phyloP scores from a whole-genome alignment of 2,888 invertebrate genomes.

The Tethea ocularis region DNA sequence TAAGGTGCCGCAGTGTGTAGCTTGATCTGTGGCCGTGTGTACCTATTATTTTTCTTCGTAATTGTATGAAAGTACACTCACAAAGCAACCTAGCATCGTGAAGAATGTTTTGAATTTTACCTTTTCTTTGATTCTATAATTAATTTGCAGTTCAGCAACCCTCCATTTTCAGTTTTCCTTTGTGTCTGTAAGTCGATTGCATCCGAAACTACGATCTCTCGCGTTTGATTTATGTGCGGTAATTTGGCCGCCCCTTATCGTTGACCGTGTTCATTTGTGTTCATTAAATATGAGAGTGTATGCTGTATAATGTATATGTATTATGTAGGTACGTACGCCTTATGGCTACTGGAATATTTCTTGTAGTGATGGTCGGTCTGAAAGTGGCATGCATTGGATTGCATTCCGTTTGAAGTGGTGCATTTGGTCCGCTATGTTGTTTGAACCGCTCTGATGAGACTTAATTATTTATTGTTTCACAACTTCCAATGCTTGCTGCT shows the following conservation, averaged over 20 bases:
- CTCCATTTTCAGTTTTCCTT: constrained; percentile 31
- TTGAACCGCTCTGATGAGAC: constrained; percentile 49
- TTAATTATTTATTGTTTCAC: constrained; percentile 64
- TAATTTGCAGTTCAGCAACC: constrained; percentile 39
- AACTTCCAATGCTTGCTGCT: constrained; percentile 38
- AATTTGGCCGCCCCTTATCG: constrained; percentile 57
- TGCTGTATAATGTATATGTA: constrained; percentile 28
- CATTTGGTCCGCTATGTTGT: constrained; percentile 44
- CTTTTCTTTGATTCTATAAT: constrained; percentile 21
- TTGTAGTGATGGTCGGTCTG: constrained; percentile 33
- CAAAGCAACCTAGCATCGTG: constrained; percentile 7
- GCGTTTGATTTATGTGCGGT: constrained; percentile 50
- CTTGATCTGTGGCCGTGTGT: too few relatives aligned
- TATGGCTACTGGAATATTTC: constrained; percentile 38
- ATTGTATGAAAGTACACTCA: neutral
- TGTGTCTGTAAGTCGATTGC: constrained; percentile 38
- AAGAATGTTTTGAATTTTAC: neutral
- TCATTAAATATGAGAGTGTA: constrained; percentile 38
- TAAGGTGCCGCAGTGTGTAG: too few relatives aligned
- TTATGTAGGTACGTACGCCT: constrained; percentile 24
- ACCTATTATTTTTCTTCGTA: too few relatives aligned
- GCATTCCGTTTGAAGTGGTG: constrained; percentile 51
- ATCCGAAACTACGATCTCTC: constrained; percentile 42
- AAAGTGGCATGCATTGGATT: constrained; percentile 25
- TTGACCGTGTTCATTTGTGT: constrained; percentile 53